Evolutionary conservation across 2,888 invertebrate genomes (phyloP).

Genomic region (Idaea dimidiata): DNA sequence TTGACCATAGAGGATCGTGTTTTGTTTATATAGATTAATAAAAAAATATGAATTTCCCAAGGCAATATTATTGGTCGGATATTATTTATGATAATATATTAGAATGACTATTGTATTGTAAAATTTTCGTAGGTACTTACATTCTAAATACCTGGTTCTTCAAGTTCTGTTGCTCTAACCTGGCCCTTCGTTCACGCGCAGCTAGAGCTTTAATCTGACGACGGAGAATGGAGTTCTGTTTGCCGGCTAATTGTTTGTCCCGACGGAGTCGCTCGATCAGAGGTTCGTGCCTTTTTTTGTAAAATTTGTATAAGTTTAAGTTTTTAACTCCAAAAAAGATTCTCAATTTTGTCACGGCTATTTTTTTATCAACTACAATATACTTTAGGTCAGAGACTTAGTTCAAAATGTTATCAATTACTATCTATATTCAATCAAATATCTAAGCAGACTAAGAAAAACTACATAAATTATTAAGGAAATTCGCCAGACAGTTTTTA

Average conservation of each 20-base stretch:
- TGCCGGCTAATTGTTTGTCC: constrained; percentile 65
- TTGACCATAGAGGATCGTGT: neutral
- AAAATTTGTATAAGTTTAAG: constrained; percentile 5
- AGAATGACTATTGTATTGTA: neutral
- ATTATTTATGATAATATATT: neutral
- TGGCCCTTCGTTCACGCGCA: constrained; percentile 63
- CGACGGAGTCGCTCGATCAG: constrained; percentile 68
- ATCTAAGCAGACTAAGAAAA: no score
- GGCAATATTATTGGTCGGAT: neutral
- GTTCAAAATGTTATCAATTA: no score
- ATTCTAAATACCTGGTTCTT: constrained; percentile 73
- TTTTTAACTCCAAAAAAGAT: neutral
- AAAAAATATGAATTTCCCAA: neutral
- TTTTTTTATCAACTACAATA: no score
- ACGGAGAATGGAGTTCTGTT: constrained; percentile 68
- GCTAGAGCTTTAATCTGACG: constrained; percentile 71
- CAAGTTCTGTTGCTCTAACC: constrained; percentile 71
- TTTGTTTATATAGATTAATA: neutral
- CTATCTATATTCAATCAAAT: no score
- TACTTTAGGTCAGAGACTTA: no score
- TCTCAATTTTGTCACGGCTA: neutral
- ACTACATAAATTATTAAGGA: no score
- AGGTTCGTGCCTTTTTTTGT: constrained; percentile 74
- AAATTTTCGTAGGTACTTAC: constrained; percentile 34
- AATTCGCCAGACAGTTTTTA: no score